Evolutionary conservation across 1,140 invertebrate species (phyloP).

Genomic region (Zaprionus tsacasi): DNA sequence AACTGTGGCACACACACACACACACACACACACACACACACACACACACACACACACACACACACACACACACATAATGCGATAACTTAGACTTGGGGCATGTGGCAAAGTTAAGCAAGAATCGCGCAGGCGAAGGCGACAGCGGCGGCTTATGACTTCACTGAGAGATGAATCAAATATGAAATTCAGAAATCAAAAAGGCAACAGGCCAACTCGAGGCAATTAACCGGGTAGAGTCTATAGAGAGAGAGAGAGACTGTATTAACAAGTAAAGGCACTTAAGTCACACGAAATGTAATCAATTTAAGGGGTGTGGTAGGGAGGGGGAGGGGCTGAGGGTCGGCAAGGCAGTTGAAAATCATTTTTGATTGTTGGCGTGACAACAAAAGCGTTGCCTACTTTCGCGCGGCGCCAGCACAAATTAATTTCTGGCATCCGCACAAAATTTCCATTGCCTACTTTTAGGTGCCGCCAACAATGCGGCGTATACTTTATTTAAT

Average conservation of each 20-base stretch:
- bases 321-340: not conserved
- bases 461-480: conserved; percentile 45
- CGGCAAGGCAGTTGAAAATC: conserved; percentile 16
- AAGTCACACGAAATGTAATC: conserved; percentile 36
- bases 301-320: not conserved
- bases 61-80: conserved; percentile 25
- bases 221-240: conserved; percentile 13
- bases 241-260: not conserved
- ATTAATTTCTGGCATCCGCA: conserved; percentile 60
- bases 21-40: no score
- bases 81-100: conserved; percentile 22
- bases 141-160: conserved; percentile 30
- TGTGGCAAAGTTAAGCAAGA: conserved; percentile 38
- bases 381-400: conserved; percentile 44
- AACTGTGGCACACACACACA: conserved; percentile 31
- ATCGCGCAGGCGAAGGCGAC: not conserved
- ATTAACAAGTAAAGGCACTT: conserved; percentile 24
- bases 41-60: not conserved
- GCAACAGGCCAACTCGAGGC: conserved; percentile 1
- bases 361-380: conserved; percentile 48
- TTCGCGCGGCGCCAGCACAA: conserved; percentile 40
- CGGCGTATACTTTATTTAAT: conserved; percentile 40
- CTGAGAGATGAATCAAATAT: conserved; percentile 28
- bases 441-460: conserved; percentile 58
- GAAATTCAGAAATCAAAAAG: conserved; percentile 21